These are phyloP conservation scores for Drosophila cognata DNA, from an alignment of 2,888 invertebrate genomes.

Conservation along the genomic window DNA sequence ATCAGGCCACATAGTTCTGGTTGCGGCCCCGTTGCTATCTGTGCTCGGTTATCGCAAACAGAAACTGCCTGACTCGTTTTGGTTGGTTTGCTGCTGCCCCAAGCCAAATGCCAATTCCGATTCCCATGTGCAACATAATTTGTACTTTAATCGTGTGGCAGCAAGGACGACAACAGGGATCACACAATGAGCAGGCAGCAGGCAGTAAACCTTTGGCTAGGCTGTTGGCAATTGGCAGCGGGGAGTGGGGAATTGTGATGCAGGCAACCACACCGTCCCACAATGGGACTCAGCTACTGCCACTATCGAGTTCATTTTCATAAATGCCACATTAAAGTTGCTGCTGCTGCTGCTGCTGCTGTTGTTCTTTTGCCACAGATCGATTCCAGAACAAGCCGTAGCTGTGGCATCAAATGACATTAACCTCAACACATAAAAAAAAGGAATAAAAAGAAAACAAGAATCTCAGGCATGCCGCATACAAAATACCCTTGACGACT, in stretches of 20 bases:
- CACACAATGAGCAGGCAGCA: background rate
- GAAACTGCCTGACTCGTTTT: slow-evolving; percentile 16
- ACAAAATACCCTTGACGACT: background rate
- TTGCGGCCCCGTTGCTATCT: slow-evolving; percentile 6
- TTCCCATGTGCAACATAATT: slow-evolving; percentile 73
- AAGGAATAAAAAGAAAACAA: background rate
- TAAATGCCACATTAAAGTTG: slow-evolving; percentile 74
- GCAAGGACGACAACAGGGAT: slow-evolving; percentile 23
- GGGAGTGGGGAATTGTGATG: background rate
- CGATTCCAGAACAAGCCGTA: slow-evolving; percentile 49
- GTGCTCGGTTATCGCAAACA: slow-evolving; percentile 36
- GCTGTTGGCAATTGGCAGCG: background rate
- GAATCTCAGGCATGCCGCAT: background rate
- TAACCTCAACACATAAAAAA: slow-evolving; percentile 31
- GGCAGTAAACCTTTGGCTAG: background rate
- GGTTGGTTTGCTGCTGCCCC: slow-evolving; percentile 3
- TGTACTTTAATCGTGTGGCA: slow-evolving; percentile 66
- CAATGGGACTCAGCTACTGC: slow-evolving; percentile 30
- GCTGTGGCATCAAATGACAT: slow-evolving; percentile 56
- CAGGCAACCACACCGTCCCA: slow-evolving; percentile 8
- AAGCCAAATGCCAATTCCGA: slow-evolving; percentile 45
- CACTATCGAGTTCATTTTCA: slow-evolving; percentile 72
- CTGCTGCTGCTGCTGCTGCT: slow-evolving; percentile 17
- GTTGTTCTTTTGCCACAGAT: slow-evolving; percentile 31
- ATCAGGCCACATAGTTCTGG: slow-evolving; percentile 19